These are phyloP conservation scores for Garrulus glandarius DNA, from an alignment of 2,797 vertebrate genomes.

Conservation along the genomic window DNA sequence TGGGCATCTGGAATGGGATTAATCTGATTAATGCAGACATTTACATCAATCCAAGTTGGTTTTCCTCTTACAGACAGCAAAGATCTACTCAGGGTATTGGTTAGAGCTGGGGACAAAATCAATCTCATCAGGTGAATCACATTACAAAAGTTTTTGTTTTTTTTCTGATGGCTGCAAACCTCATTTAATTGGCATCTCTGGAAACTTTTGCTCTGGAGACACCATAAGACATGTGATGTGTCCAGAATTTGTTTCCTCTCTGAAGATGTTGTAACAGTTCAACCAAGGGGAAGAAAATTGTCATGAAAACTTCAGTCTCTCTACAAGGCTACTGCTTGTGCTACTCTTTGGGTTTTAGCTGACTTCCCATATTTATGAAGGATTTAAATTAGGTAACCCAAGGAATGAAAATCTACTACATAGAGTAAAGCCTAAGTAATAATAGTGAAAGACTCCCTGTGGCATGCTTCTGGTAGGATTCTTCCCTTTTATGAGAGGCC, in stretches of 20 bases:
- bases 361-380: not conserved
- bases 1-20: not conserved
- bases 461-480: not conserved
- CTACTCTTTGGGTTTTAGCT: not conserved
- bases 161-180: not conserved
- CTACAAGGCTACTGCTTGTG: not conserved
- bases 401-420: not conserved
- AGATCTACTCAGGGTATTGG: not conserved
- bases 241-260: not conserved
- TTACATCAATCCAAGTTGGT: not conserved
- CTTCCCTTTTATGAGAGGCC: not conserved
- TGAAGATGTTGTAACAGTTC: not conserved
- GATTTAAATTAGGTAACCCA: not conserved
- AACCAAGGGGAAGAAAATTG: not conserved
- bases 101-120: not conserved
- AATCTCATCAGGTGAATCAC: not conserved
- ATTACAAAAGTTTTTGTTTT: not conserved
- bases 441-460: not conserved
- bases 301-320: not conserved
- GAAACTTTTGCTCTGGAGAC: not conserved
- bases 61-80: not conserved
- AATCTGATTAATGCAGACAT: not conserved
- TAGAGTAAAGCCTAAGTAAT: not conserved
- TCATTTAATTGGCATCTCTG: not conserved
- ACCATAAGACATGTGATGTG: rapidly evolving